A percentile compares a stretch with the other conserved stretches of the same genome.
Conservation (phyloP, 1,140 invertebrate genomes). For the Tribolium madens region DNA sequence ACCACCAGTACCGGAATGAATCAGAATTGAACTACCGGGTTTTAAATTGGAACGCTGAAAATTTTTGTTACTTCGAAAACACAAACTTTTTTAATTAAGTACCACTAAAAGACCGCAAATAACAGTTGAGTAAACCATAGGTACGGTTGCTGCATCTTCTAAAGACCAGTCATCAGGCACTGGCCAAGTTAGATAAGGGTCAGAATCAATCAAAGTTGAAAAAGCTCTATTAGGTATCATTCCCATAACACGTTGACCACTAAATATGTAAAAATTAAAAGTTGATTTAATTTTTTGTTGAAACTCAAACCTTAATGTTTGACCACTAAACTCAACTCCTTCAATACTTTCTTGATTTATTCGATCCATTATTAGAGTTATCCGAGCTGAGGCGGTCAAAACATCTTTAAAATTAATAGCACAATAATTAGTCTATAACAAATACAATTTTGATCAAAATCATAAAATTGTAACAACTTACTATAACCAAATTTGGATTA, state of each 20-base stretch:
- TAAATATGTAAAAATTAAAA: too few species aligned
- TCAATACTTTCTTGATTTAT: constrained; percentile 75
- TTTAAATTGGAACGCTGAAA: not conserved
- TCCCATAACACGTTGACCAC: constrained; percentile 79
- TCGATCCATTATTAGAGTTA: constrained; percentile 69
- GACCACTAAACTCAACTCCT: constrained; percentile 81
- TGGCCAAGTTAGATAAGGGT: constrained; percentile 77
- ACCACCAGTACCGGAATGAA: constrained; percentile 89
- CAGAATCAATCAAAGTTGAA: constrained; percentile 71
- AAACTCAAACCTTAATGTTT: too few species aligned
- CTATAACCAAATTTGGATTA: constrained; percentile 77
- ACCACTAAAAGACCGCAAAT: constrained; percentile 80
- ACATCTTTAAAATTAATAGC: too few species aligned
- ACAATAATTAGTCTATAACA: too few species aligned
- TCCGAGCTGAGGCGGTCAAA: constrained; percentile 82
- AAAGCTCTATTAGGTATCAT: constrained; percentile 72
- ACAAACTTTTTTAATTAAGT: constrained; percentile 36
- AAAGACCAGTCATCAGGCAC: constrained; percentile 86
- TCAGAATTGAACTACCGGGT: constrained; percentile 61
- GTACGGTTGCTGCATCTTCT: constrained; percentile 89
- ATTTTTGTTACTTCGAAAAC: not conserved
- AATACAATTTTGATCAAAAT: too few species aligned
- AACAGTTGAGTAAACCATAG: constrained; percentile 86
- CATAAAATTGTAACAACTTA: constrained; percentile 80
- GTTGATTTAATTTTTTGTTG: too few species aligned